Percentiles rank a stretch among this genome's conserved stretches.
phyloP scores from a whole-genome alignment of 2,888 invertebrate species.

The Metellina segmentata region DNA sequence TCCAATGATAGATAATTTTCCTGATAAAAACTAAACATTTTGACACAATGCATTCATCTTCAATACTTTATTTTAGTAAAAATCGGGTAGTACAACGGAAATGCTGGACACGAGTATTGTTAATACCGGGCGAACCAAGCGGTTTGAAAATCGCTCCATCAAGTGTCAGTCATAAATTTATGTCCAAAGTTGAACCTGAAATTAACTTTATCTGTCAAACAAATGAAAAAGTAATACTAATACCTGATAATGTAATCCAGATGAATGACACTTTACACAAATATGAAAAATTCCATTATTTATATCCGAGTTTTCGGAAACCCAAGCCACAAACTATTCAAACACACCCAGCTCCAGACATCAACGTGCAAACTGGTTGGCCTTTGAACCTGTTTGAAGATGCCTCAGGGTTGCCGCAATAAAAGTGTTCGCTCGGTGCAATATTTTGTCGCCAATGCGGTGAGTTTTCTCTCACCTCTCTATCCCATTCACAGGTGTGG shows the following conservation, averaged over 20 bases:
- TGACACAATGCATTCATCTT: too few relatives aligned
- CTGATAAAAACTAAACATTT: too few relatives aligned
- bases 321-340: constrained; percentile 1
- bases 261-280: constrained; percentile 21
- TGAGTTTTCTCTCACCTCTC: neutral
- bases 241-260: constrained; percentile 22
- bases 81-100: too few relatives aligned
- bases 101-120: too few relatives aligned
- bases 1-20: too few relatives aligned
- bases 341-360: constrained; percentile 42
- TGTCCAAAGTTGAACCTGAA: neutral
- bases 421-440: neutral
- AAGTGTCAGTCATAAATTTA: constrained; percentile 17
- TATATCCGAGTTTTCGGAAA: neutral
- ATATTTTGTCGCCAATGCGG: constrained; percentile 8
- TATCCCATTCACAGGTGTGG: neutral
- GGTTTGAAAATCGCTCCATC: constrained; percentile 45
- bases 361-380: constrained; percentile 67
- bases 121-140: neutral
- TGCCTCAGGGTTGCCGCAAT: constrained; percentile 20
- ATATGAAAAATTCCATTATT: constrained; percentile 33
- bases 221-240: neutral
- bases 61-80: too few relatives aligned
- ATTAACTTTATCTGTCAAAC: neutral
- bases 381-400: constrained; percentile 73